Evolutionary conservation across 2,113 vertebrate species (phyloP).

Genomic region (Coptodon bakossiorum): DNA sequence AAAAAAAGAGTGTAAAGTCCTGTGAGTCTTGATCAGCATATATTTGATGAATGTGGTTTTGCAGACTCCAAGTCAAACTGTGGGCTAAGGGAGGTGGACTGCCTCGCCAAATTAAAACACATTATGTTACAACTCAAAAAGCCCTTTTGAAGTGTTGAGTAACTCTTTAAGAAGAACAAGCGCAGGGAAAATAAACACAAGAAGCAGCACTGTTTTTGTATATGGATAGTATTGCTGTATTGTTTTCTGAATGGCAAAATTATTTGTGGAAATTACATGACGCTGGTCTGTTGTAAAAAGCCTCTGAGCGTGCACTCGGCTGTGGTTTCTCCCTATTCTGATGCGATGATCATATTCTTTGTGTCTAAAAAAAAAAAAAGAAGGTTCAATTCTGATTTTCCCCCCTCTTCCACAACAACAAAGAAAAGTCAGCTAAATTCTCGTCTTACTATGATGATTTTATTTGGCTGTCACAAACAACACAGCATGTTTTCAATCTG

Average conservation of each 20-base stretch:
- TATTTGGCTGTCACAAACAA: slow-evolving; percentile 46
- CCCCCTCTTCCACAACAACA: neutral
- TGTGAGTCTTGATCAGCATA: neutral
- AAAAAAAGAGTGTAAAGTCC: neutral
- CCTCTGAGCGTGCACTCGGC: neutral
- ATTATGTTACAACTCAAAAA: neutral
- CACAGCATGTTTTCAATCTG: slow-evolving; percentile 21
- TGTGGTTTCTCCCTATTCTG: neutral
- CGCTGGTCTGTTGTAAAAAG: slow-evolving; percentile 6
- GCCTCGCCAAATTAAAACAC: neutral
- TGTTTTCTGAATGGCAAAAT: neutral
- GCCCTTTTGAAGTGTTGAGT: neutral
- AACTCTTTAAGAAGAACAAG: neutral
- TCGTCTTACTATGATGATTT: slow-evolving; percentile 15
- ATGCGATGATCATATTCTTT: neutral
- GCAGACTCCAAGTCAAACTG: neutral
- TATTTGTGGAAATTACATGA: slow-evolving; percentile 34
- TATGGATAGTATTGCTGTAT: neutral
- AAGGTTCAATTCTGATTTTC: neutral
- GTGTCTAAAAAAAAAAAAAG: neutral
- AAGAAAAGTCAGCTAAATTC: slow-evolving; percentile 6
- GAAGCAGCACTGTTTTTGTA: neutral
- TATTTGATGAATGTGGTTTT: neutral
- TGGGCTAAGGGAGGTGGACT: neutral
- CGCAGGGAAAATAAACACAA: neutral